phyloP scores from a whole-genome alignment of 2,888 invertebrate species.

The Bembecia ichneumoniformis region DNA sequence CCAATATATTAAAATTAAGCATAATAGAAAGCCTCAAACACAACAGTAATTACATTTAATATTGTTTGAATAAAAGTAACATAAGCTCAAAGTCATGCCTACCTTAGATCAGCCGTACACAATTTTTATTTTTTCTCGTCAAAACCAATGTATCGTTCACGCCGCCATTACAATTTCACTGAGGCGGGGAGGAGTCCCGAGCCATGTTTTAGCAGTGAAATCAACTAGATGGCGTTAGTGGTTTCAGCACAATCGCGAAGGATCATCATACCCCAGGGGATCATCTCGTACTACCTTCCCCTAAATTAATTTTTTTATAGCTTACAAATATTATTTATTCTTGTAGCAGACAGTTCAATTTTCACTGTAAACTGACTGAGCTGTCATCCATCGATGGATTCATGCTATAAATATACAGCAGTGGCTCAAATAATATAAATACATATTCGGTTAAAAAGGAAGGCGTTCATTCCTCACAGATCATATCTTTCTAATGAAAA shows the following conservation, averaged over 20 bases:
- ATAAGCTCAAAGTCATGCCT: background rate
- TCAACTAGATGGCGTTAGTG: background rate
- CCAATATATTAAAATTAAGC: background rate
- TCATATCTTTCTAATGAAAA: too few species aligned
- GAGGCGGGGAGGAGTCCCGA: background rate
- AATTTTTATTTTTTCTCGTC: background rate
- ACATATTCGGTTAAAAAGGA: too few species aligned
- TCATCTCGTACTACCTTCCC: background rate
- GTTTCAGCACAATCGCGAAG: background rate
- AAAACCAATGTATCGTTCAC: background rate
- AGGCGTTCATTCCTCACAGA: too few species aligned
- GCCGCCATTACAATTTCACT: background rate
- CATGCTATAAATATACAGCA: too few species aligned
- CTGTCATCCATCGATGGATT: too few species aligned
- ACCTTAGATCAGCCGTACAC: background rate
- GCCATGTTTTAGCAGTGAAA: background rate
- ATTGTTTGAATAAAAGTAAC: background rate
- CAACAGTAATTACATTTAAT: background rate
- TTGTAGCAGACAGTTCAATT: too few species aligned
- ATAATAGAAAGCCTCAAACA: background rate
- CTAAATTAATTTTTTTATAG: too few species aligned
- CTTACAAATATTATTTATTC: too few species aligned
- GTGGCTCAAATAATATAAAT: too few species aligned
- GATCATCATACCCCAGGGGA: background rate
- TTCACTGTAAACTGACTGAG: too few species aligned